Conservation (phyloP, 2,888 invertebrate species). For the Andrena camellia region DNA sequence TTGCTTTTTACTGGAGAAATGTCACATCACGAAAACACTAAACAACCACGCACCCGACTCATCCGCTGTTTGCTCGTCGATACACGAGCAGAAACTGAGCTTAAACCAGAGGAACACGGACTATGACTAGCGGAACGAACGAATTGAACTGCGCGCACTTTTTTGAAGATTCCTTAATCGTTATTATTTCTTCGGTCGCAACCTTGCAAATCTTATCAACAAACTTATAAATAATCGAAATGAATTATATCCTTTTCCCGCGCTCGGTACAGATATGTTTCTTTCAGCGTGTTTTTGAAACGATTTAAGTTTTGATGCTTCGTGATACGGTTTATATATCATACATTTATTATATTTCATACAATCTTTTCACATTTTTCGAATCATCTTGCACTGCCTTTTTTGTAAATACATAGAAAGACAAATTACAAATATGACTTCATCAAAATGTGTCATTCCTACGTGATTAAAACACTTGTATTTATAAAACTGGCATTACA, state of each 20-base stretch:
- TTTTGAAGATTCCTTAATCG: constrained; percentile 11
- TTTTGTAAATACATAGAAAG: not conserved
- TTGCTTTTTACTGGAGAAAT: constrained; percentile 41
- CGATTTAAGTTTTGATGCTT: not conserved
- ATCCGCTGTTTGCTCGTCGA: constrained; percentile 63
- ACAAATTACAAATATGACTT: too few relatives aligned
- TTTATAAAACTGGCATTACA: too few relatives aligned
- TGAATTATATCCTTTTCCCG: not conserved
- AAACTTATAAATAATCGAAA: not conserved
- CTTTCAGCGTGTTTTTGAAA: not conserved
- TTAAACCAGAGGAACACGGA: constrained; percentile 41
- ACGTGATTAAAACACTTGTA: too few relatives aligned
- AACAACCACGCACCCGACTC: constrained; percentile 35
- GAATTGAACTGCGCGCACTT: constrained; percentile 42
- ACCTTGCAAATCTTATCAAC: not conserved
- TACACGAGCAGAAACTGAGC: constrained; percentile 74
- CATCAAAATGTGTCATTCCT: too few relatives aligned
- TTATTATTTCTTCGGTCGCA: not conserved
- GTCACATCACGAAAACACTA: constrained; percentile 70
- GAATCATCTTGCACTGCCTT: not conserved
- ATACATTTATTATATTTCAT: not conserved
- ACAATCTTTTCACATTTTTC: not conserved
- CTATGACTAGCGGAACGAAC: constrained; percentile 28
- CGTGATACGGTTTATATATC: not conserved
- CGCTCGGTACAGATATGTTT: not conserved